Percentiles rank a stretch among this genome's conserved stretches.
Evolutionary conservation across 2,113 vertebrate genomes (phyloP).

Genomic region (Aplodontia rufa): DNA sequence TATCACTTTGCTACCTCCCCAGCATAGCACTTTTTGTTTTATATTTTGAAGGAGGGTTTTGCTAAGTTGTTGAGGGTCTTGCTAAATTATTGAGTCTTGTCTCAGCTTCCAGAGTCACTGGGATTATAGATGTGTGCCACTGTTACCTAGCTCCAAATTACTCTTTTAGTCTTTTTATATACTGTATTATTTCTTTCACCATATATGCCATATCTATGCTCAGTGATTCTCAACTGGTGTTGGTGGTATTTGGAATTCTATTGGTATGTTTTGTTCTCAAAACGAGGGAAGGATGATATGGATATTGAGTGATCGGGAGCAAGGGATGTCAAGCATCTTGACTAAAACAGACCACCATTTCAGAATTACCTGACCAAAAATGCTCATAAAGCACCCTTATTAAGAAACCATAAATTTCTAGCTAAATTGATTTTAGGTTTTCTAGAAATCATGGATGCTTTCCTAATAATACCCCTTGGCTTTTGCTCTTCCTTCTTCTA

Average conservation of each 20-base stretch:
- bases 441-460: neutral
- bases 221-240: neutral
- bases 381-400: neutral
- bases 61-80: too few relatives aligned
- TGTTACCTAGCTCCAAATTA: neutral
- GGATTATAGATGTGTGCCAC: too few relatives aligned
- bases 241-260: neutral
- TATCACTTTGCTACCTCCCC: too few relatives aligned
- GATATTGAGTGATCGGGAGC: neutral
- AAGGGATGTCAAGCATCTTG: neutral
- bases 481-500: neutral
- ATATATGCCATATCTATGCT: neutral
- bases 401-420: slow-evolving; percentile 1
- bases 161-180: neutral
- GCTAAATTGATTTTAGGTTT: neutral
- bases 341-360: neutral
- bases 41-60: too few relatives aligned
- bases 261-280: neutral
- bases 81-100: too few relatives aligned
- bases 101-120: too few relatives aligned
- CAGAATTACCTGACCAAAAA: neutral
- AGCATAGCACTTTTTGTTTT: too few relatives aligned
- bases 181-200: neutral
- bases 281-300: neutral
- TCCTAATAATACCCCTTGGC: neutral